Evolutionary conservation across 1,140 invertebrate species (phyloP).

Genomic region (Trachymyrmex cornetzi): DNA sequence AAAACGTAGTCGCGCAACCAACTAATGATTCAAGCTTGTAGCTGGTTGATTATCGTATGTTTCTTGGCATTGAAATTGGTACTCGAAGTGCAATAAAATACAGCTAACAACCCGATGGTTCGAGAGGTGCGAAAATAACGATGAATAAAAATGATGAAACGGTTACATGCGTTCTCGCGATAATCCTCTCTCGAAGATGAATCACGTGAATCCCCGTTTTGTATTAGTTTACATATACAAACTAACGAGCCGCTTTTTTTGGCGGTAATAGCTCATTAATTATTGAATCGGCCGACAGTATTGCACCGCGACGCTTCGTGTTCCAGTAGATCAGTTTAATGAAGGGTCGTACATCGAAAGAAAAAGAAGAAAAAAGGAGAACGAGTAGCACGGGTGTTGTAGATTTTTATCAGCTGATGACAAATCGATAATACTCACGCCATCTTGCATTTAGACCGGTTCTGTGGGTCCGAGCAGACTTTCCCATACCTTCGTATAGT

Average conservation of each 20-base stretch:
- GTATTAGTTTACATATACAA: slow-evolving; percentile 25
- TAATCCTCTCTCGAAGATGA: background rate
- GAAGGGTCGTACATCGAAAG: background rate
- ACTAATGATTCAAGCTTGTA: background rate
- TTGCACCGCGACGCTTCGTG: background rate
- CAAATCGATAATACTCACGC: slow-evolving; percentile 70
- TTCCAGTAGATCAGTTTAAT: slow-evolving; percentile 2
- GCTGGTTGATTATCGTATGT: background rate
- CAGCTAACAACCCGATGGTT: background rate
- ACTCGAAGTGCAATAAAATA: background rate
- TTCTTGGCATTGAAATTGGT: slow-evolving; percentile 2
- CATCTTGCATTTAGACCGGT: slow-evolving; percentile 63
- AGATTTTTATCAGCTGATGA: slow-evolving; percentile 56
- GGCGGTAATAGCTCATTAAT: background rate
- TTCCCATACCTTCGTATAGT: background rate
- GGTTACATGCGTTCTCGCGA: background rate
- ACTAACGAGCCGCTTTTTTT: slow-evolving; percentile 10
- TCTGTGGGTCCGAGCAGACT: slow-evolving; percentile 14
- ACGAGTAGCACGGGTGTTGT: slow-evolving; percentile 10
- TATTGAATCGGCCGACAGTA: background rate
- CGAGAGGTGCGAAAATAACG: background rate
- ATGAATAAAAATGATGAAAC: slow-evolving; percentile 20
- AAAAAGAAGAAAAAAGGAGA: background rate
- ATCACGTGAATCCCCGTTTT: background rate
- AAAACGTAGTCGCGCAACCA: background rate